Percentiles rank a stretch among this genome's conserved stretches.
Conservation (phyloP, 2,113 vertebrate genomes). For the Spea multiplicata region DNA sequence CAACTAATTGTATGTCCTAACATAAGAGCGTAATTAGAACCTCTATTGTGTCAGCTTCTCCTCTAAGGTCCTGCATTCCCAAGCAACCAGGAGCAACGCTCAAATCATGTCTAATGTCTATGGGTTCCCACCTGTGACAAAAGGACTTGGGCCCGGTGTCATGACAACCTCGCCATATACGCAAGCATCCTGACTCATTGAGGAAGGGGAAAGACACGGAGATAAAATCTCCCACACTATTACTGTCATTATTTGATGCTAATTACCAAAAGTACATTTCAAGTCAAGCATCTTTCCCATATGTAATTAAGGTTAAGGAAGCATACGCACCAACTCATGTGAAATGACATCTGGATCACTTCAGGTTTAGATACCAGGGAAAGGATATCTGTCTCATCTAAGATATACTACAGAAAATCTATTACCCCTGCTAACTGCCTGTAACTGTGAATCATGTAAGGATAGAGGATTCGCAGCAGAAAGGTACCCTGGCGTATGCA, state of each 20-base stretch:
- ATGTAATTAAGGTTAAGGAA: too few species aligned
- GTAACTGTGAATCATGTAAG: too few species aligned
- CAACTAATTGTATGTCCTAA: slow-evolving; percentile 42
- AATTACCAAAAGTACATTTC: slow-evolving; percentile 71
- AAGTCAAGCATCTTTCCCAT: slow-evolving; percentile 41
- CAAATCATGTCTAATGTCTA: slow-evolving; percentile 71
- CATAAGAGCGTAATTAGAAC: slow-evolving; percentile 48
- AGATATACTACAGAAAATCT: too few species aligned
- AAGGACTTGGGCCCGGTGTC: slow-evolving; percentile 62
- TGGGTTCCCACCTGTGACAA: slow-evolving; percentile 79
- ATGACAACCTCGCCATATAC: slow-evolving; percentile 69
- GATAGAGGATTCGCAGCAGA: too few species aligned
- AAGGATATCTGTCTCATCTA: too few species aligned
- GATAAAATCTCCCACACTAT: slow-evolving; percentile 65
- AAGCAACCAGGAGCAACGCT: slow-evolving; percentile 73
- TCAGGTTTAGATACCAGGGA: too few species aligned
- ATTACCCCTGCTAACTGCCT: too few species aligned
- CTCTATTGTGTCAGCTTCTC: slow-evolving; percentile 58
- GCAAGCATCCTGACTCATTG: slow-evolving; percentile 60
- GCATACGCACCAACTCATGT: too few species aligned
- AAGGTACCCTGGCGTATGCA: too few species aligned
- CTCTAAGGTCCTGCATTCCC: slow-evolving; percentile 65
- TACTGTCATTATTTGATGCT: slow-evolving; percentile 65
- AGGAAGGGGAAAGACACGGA: slow-evolving; percentile 67
- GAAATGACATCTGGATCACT: too few species aligned